Evolutionary conservation across 2,113 vertebrate genomes (phyloP), one percentile per base, ranked within the genome.

Genomic region (Donacobius atricapilla): DNA sequence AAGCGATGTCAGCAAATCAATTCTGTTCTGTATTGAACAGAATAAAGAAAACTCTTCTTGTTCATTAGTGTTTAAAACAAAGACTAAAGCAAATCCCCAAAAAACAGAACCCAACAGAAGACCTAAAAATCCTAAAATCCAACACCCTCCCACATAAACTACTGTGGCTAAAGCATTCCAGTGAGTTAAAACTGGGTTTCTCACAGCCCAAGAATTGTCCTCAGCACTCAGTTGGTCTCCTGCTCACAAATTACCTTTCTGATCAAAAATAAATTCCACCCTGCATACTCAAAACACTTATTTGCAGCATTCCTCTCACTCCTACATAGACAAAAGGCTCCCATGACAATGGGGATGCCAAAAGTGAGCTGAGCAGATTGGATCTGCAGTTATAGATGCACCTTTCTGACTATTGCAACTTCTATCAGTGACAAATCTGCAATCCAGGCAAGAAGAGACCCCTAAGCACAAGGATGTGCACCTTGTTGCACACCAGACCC

Each of bases 401-500:
- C 63, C 45, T 35, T 20, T n/a, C 70, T 53, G 40, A 63, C 5
- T 18, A 13, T 24, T 83, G 28, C 21, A 70, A 2, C 33, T 45
- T 23, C 24, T 3, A 4, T 3, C 25, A 73, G 31, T 7, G 33
- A 61, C 30, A 56, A 22, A 40, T 28, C 6, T 35, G 33, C 23
- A 39, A 13, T 18, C 37, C 45, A 37, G 31, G 16, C 25, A 27
- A 4, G 27, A 24, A 58, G 18, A 63, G 56, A 51, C 7, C 12
- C 0, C 0, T 3, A 7, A 47, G 25, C 24, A n/a, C 13, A 19
- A 31, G 5, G 21, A 54, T 6, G 6, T 20, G 53, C 39, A 70
- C 15, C 37, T 37, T 11, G 27, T 7, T n/a, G n/a, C 30, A 66
- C 28, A 39, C 11, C 64, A 65, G 11, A 35, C 9, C 31, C 33